Conservation (phyloP, 2,888 invertebrate genomes). For the Chymomyza fuscimana region DNA sequence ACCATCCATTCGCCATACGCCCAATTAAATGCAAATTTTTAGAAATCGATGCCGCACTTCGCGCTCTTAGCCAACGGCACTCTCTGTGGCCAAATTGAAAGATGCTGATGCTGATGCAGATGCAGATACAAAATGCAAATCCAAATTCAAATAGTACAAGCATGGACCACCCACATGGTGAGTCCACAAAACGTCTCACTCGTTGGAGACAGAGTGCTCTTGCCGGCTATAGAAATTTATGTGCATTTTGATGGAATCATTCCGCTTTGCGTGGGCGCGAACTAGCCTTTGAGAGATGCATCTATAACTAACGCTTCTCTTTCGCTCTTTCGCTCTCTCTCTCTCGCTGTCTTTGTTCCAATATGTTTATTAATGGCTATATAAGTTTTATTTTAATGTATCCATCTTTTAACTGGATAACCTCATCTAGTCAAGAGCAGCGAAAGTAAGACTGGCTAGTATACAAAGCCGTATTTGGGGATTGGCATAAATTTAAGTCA, state of each 20-base stretch:
- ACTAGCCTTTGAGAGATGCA: slow-evolving; percentile 2
- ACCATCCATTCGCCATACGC: slow-evolving; percentile 26
- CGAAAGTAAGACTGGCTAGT: neutral
- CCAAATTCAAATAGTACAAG: neutral
- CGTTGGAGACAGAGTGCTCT: slow-evolving; percentile 12
- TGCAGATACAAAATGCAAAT: slow-evolving; percentile 18
- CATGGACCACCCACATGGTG: slow-evolving; percentile 65
- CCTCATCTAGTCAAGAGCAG: neutral
- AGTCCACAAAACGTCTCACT: slow-evolving; percentile 70
- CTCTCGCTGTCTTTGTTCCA: neutral
- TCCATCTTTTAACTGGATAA: neutral
- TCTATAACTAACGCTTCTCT: slow-evolving; percentile 3
- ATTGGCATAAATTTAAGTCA: neutral
- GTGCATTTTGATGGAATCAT: slow-evolving; percentile 70
- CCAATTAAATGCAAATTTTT: slow-evolving; percentile 75
- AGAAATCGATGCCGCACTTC: slow-evolving; percentile 59
- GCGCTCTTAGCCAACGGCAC: slow-evolving; percentile 2
- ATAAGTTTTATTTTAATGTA: neutral
- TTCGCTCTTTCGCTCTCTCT: neutral
- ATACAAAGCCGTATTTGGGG: neutral
- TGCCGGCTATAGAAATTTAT: slow-evolving; percentile 52
- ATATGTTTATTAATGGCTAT: neutral
- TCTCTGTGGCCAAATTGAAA: slow-evolving; percentile 38
- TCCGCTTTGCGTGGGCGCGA: slow-evolving; percentile 56
- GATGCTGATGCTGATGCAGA: slow-evolving; percentile 55